Percentiles rank a stretch among this genome's conserved stretches.
Conservation (phyloP, 2,113 vertebrate species). For the Cephalopterus ornatus region DNA sequence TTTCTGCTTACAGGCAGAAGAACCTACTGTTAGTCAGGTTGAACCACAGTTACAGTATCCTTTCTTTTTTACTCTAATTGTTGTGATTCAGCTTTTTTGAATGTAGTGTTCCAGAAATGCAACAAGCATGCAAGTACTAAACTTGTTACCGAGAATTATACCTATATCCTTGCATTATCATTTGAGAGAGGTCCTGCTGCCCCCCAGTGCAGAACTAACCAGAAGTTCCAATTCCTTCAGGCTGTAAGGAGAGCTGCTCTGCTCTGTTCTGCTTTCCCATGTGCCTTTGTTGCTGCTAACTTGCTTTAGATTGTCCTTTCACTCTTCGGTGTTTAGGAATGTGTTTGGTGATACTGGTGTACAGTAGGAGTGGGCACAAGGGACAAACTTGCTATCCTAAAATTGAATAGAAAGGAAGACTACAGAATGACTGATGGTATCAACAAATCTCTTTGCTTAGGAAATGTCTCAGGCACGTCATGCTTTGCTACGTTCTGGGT, state of each 20-base stretch:
- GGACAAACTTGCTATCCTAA: background rate
- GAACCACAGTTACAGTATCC: background rate
- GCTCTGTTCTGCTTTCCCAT: background rate
- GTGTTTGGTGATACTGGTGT: background rate
- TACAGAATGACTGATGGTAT: background rate
- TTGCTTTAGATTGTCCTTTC: background rate
- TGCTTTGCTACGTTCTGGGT: background rate
- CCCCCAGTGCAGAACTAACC: background rate
- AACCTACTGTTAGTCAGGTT: background rate
- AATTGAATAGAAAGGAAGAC: background rate
- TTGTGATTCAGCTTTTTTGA: background rate
- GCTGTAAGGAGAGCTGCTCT: background rate
- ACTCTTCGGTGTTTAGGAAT: background rate
- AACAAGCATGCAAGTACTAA: background rate
- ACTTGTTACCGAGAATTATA: background rate
- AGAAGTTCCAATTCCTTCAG: background rate
- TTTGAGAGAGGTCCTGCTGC: background rate
- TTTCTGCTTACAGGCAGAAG: background rate
- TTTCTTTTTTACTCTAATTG: background rate
- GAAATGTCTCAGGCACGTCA: background rate
- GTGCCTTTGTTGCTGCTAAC: background rate
- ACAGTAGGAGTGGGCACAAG: background rate
- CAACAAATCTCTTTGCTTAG: background rate
- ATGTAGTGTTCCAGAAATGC: background rate
- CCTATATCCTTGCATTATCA: fast-evolving